Evolutionary conservation across 2,797 vertebrate species (phyloP).

Genomic region (Pangasius mekongensis): DNA sequence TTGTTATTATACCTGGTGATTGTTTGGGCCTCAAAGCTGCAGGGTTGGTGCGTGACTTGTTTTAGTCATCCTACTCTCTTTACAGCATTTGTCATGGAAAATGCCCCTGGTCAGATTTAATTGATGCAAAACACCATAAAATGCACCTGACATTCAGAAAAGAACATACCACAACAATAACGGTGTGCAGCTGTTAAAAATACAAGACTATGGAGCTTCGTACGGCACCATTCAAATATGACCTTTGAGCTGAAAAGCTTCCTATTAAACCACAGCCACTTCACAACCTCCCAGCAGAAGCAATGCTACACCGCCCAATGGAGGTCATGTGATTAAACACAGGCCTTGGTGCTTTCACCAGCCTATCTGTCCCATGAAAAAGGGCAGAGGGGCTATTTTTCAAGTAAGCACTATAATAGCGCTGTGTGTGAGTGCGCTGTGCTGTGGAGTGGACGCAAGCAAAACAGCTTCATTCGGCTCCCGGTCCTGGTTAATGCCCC

Average conservation of each 20-base stretch:
- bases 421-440: constrained; percentile 64
- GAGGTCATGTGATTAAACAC: constrained; percentile 22
- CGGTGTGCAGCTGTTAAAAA: constrained; percentile 56
- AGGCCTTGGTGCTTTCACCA: constrained; percentile 11
- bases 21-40: constrained; percentile 4
- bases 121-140: constrained; percentile 62
- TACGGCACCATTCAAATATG: constrained; percentile 29
- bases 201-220: constrained; percentile 8
- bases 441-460: constrained; percentile 58
- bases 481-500: constrained; percentile 72
- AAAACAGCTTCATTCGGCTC: constrained; percentile 72
- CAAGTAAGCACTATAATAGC: constrained; percentile 65
- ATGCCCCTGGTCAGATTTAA: constrained; percentile 58
- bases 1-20: constrained; percentile 14
- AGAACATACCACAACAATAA: constrained; percentile 48
- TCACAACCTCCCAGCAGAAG: constrained; percentile 29
- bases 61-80: constrained; percentile 48
- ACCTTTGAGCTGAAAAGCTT: constrained; percentile 49
- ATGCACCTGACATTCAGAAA: constrained; percentile 61
- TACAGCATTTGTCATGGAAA: constrained; percentile 64
- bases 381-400: constrained; percentile 40
- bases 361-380: constrained; percentile 25
- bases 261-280: constrained; percentile 41
- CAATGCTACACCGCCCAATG: constrained; percentile 15
- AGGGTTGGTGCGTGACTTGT: constrained; percentile 45